These are phyloP conservation scores for Pterostichus niger DNA, from an alignment of 2,888 invertebrate species.

Conservation along the genomic window DNA sequence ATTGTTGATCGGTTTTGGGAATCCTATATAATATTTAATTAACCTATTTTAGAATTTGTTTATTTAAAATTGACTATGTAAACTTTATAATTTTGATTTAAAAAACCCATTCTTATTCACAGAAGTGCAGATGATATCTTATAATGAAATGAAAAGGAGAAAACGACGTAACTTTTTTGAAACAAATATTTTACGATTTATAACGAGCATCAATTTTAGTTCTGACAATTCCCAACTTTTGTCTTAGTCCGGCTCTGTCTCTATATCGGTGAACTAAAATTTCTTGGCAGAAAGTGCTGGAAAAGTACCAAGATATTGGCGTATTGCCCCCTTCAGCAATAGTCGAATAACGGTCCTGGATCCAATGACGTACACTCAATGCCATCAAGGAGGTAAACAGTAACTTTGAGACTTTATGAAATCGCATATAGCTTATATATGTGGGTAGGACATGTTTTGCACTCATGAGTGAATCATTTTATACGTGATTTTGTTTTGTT, in stretches of 20 bases:
- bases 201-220: too few species aligned
- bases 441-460: conserved; percentile 41
- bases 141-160: too few species aligned
- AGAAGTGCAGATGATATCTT: too few species aligned
- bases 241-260: background rate
- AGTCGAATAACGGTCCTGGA: background rate
- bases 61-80: too few species aligned
- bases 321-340: background rate
- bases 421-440: background rate
- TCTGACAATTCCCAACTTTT: too few species aligned
- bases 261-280: background rate
- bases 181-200: too few species aligned
- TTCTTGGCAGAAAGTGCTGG: background rate
- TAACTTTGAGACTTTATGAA: background rate
- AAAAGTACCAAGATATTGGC: background rate
- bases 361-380: background rate
- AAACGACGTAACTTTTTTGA: too few species aligned
- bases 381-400: background rate
- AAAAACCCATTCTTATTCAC: too few species aligned
- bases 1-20: too few species aligned
- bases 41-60: too few species aligned
- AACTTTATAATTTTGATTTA: too few species aligned
- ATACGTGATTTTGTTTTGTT: conserved; percentile 19
- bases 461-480: conserved; percentile 11
- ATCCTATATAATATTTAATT: too few species aligned